Evolutionary conservation across 2,113 vertebrate genomes (phyloP), one percentile per base, ranked within the genome.

Genomic region (Toxotes jaculatrix): DNA sequence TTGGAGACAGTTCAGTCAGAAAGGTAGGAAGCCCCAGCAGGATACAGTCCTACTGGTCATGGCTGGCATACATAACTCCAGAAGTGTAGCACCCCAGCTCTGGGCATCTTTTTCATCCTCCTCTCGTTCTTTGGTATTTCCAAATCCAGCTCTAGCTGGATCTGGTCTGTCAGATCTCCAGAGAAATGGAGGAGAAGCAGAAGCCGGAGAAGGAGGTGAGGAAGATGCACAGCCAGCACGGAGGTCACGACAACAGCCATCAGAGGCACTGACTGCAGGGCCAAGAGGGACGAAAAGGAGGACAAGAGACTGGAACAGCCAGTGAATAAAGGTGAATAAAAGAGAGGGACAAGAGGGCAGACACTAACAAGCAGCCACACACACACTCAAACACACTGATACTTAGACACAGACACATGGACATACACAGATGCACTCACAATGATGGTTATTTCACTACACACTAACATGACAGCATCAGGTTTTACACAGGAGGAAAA

Each of bases 151-250:
- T 96, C 82, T 89, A 96, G 85, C 94, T 96, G 87, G 96, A 97
- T 90, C 95, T 97, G 85, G 31, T 51, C 56, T n/a, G 67, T 0
- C 95, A 96, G 79, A 93, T 93, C 51, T 92, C 95, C 3, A 80
- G 93, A 75, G 96, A 97, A 70, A 45, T 88, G 4, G 91, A 92
- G 27, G 94, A 89, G 82, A 96, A 95, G 79, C 96, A 96, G 71
- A 96, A 95, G 92, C 63, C 96, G 66, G 95, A 97, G 81, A 95
- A 95, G 49, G 95, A 97, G 73, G 82, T 96, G 70, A 94, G 88
- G 69, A 94, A 95, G 84, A 75, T 94, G 82, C 93, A 93, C 32
- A 38, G 17, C 2, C 2, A 93, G 96, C 69, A 90, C 95, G 87
- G 95, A 95, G 16, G 84, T 31, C 42, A 90, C 82, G 73, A 80